Base-by-base conservation (phyloP, 1,140 invertebrate genomes). In the Eumaeus atala region DNA sequence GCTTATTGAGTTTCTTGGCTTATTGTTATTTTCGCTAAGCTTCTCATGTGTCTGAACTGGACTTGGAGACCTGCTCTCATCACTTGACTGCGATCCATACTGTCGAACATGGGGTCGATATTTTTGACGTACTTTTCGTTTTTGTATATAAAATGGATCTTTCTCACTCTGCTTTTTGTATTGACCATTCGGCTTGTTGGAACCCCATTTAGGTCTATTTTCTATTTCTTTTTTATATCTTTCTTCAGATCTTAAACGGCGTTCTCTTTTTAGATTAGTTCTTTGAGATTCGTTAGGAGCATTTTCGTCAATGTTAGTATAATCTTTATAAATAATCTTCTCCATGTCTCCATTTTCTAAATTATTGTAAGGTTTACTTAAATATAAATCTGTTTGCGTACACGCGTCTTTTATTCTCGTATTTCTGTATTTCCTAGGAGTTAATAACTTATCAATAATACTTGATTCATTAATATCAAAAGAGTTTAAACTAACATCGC, bases 121-220 rank as follows among this genome's bases (percentile, higher is more conserved):
- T 70, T 90, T 89, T 67, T 90, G 88, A 36, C 91, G 82, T 51
- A 92, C 69, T 81, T 91, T 91, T 63, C 92, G 67, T 62, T 91
- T 89, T 77, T 91, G 91, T 42, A 90, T 89, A 72, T 93, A 93
- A 72, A 92, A 90, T 14, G 91, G 91, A 82, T 94, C 92, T 70
- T 93, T 93, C 72, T 93, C 93, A 64, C 92, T 93, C 81, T 94
- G 92, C 59, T 93, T 94, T 61, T 93, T 88, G 69, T 93, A 94
- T 60, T 92, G 90, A 9, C 91, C 93, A 34, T 89, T 91, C 50
- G 92, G 92, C 63, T 91, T 89, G 66, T 92, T 92, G 0, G 90
- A 91, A 18, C 91, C 91, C 92, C 91, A 92, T 68, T 92, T 91
- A 0, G 92, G 92, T 54, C 91, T 85, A 61, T 88, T 91, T 67